A percentile compares a stretch with the other conserved stretches of the same genome.
These are phyloP conservation scores for Archilochus colubris DNA, from an alignment of 2,113 vertebrate genomes.

Conservation along the genomic window DNA sequence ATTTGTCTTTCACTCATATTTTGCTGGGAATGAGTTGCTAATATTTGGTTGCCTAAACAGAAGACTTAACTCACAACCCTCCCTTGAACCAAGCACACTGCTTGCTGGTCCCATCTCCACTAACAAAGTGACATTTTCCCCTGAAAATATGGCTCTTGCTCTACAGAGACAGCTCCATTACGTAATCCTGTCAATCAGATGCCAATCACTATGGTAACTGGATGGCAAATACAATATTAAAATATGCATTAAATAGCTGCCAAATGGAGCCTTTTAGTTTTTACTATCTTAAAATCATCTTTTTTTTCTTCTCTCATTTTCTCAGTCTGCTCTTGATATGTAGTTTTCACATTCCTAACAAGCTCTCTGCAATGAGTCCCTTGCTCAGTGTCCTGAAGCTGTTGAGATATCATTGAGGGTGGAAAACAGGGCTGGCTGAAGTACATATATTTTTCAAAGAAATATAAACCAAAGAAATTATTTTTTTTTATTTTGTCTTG, in stretches of 20 bases:
- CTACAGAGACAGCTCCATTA: constrained; percentile 22
- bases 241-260: constrained; percentile 10
- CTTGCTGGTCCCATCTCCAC: background rate
- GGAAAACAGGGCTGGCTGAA: background rate
- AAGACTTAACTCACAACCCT: background rate
- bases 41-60: background rate
- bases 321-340: background rate
- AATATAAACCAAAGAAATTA: background rate
- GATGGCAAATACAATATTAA: constrained; percentile 26
- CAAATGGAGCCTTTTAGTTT: constrained; percentile 4
- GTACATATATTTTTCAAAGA: background rate
- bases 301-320: background rate
- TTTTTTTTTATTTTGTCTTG: background rate
- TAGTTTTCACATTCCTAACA: background rate
- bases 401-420: background rate
- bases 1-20: background rate
- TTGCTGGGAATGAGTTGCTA: background rate
- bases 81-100: background rate
- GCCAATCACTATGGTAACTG: constrained; percentile 24
- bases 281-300: background rate
- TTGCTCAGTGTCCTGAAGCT: background rate
- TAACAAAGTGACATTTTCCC: background rate
- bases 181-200: constrained; percentile 35
- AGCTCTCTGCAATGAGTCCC: background rate
- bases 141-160: constrained; percentile 22